These are phyloP conservation scores for Colossoma macropomum DNA, from an alignment of 2,113 vertebrate species.

Conservation along the genomic window DNA sequence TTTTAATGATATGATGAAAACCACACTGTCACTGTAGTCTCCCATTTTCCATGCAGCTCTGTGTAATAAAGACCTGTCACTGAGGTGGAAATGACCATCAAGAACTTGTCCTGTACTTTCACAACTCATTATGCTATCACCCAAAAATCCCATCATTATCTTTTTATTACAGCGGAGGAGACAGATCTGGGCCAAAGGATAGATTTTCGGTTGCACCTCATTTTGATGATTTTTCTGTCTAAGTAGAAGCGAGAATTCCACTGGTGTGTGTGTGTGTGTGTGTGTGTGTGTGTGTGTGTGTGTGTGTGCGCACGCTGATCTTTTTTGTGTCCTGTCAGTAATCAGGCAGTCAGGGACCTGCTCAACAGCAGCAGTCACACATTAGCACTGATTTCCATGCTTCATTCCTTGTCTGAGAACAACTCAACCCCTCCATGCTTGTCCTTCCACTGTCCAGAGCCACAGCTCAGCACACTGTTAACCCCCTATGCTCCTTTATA, in stretches of 20 bases:
- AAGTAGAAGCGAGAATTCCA: background rate
- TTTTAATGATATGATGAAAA: background rate
- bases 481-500: conserved; percentile 1
- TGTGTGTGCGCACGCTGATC: conserved; percentile 33
- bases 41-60: background rate
- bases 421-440: background rate
- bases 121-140: background rate
- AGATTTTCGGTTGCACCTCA: background rate
- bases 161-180: conserved; percentile 69
- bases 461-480: conserved; percentile 24
- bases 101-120: background rate
- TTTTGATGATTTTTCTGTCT: background rate
- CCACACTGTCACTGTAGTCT: background rate
- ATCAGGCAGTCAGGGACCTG: conserved; percentile 39
- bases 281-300: conserved; percentile 53
- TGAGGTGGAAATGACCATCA: background rate
- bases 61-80: background rate
- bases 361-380: conserved; percentile 38
- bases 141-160: background rate
- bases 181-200: conserved; percentile 65
- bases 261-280: conserved; percentile 52
- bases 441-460: conserved; percentile 20
- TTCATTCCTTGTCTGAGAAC: conserved; percentile 25
- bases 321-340: background rate
- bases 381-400: conserved; percentile 46